Base-by-base conservation (phyloP, 2,888 invertebrate species). In the Calameuta idolon region DNA sequence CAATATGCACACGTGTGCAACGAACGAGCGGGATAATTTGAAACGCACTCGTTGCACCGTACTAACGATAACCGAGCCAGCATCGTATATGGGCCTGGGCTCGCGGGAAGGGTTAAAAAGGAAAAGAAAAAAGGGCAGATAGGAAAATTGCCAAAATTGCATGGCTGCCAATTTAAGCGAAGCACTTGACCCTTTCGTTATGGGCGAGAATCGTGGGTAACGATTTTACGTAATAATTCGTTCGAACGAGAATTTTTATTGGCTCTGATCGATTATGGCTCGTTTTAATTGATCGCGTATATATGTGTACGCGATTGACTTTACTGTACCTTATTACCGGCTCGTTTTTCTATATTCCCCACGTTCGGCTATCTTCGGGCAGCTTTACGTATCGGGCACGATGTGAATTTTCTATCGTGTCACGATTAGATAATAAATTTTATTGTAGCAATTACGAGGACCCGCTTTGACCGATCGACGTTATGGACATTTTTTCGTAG, bases 71-170 rank as follows among this genome's bases (percentile, higher is more conserved):
- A 55, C 5, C 55, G 55, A 9, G 23, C 23, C 23, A 55, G 55
- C 9, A 55, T 15, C 23, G 9, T 55, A 9, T 9, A 9, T 55
- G 55, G 23, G 9, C 23, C 9, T 55, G 9, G 9, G 9, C n/a
- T n/a, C 1, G 23, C 9, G 23, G 23, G 23, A 55, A 55, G 0
- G 23, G 5, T 9, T 55, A 55, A 37, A 37, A 12, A 35, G 12
- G 12, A 35, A 40, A 40, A 55, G 9, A 23, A 23, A 40, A 0
- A 37, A 15, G 9, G 23, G 55, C 23, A 55, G 55, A 55, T 55
- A 55, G 55, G 12, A n/a, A 71, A 31, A 71, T 71, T 71, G 71
- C 31, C 71, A 34, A 71, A 71, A 31, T 71, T 71, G 71, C 71
- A 71, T 23, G 71, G 71, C 31, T 23, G 71, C 71, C 71, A 34